Conservation (phyloP, 2,888 invertebrate species). For the Myopa tessellatipennis region DNA sequence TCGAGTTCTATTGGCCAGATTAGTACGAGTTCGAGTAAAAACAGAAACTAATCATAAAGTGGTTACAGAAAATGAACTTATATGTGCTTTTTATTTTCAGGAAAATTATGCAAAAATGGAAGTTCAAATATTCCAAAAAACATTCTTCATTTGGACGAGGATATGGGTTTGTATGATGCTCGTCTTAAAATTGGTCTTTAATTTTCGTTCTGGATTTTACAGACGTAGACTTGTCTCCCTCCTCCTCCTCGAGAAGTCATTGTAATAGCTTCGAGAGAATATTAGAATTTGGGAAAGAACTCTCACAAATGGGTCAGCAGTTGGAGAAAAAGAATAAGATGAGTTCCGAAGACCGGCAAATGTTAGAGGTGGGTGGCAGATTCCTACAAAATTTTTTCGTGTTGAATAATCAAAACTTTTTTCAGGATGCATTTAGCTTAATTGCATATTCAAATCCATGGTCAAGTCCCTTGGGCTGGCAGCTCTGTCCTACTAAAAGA, state of each 20-base stretch:
- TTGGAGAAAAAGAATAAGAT: constrained; percentile 84
- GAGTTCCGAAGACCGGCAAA: constrained; percentile 84
- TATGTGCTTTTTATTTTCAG: constrained; percentile 48
- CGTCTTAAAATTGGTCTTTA: constrained; percentile 13
- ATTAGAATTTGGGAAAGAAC: constrained; percentile 92
- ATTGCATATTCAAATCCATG: constrained; percentile 98
- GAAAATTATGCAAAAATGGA: constrained; percentile 66
- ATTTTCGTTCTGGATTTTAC: neutral
- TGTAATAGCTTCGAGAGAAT: constrained; percentile 86
- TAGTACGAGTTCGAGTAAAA: too few relatives aligned
- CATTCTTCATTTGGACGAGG: constrained; percentile 78
- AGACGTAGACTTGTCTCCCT: constrained; percentile 67
- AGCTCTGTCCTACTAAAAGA: constrained; percentile 92
- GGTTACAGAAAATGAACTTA: too few relatives aligned
- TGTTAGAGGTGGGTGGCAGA: constrained; percentile 78
- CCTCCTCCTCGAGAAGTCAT: constrained; percentile 62
- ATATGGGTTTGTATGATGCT: constrained; percentile 73
- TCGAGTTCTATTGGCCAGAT: too few relatives aligned
- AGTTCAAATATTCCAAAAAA: constrained; percentile 65
- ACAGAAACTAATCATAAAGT: too few relatives aligned
- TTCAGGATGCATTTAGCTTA: constrained; percentile 95
- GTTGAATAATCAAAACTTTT: constrained; percentile 30
- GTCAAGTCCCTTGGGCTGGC: constrained; percentile 96
- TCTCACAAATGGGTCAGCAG: constrained; percentile 90
- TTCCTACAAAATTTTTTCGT: neutral